Evolutionary conservation across 2,113 vertebrate species (phyloP).

Genomic region (Paracanthobrama guichenoti): DNA sequence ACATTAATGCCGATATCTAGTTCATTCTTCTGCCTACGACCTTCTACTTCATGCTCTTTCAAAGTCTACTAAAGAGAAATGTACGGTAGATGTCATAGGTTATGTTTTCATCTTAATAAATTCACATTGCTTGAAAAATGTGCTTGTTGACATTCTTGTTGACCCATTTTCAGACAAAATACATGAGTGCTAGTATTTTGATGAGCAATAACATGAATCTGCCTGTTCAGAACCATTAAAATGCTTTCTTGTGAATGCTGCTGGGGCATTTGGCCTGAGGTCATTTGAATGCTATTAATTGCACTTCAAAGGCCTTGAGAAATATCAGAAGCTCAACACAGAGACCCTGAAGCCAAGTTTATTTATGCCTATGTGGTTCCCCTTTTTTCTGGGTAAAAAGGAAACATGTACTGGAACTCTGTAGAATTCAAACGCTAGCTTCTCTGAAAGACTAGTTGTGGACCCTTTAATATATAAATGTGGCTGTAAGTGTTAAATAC

Average conservation of each 20-base stretch:
- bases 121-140: not conserved
- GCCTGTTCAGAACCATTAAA: constrained; percentile 25
- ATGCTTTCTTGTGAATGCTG: constrained; percentile 25
- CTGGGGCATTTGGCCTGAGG: constrained; percentile 31
- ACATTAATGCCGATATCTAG: not conserved
- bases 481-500: constrained; percentile 32
- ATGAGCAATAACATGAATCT: constrained; percentile 21
- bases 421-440: constrained; percentile 11
- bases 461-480: constrained; percentile 15
- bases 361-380: constrained; percentile 44
- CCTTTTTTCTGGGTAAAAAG: constrained; percentile 41
- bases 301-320: constrained; percentile 50
- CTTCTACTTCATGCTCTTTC: not conserved
- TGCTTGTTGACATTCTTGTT: not conserved
- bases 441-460: constrained; percentile 30
- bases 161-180: constrained; percentile 33
- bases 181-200: constrained; percentile 25
- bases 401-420: constrained; percentile 32
- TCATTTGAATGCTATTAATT: constrained; percentile 55
- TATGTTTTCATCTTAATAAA: not conserved
- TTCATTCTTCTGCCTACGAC: not conserved
- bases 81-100: not conserved
- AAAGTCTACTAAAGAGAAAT: not conserved
- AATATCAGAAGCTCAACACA: constrained; percentile 52
- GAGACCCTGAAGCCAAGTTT: constrained; percentile 45